Evolutionary conservation across 2,888 invertebrate species (phyloP).

Genomic region (Abrostola tripartita): DNA sequence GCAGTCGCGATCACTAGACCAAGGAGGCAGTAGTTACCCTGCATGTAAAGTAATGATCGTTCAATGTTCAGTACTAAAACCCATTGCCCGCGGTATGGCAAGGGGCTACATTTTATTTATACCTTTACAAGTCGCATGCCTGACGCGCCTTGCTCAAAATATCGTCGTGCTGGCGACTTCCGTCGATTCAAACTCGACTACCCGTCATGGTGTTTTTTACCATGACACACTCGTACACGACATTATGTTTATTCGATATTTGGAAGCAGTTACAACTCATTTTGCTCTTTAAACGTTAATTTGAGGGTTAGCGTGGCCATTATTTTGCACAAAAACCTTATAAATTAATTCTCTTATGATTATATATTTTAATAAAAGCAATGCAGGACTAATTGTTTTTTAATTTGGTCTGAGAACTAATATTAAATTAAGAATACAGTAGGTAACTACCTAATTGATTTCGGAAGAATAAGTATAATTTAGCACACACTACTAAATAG

Average conservation of each 20-base stretch:
- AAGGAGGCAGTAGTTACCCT: neutral
- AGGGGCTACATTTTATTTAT: constrained; percentile 63
- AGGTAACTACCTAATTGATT: no score
- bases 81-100: constrained; percentile 42
- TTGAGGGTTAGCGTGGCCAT: constrained; percentile 1
- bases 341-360: no score
- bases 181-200: constrained; percentile 76
- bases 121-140: constrained; percentile 70
- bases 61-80: constrained; percentile 36
- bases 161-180: constrained; percentile 83
- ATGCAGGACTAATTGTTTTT: no score
- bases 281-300: constrained; percentile 15
- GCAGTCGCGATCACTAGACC: no score
- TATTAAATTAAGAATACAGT: no score
- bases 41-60: constrained; percentile 19
- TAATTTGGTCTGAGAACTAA: no score
- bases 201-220: constrained; percentile 60
- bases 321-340: neutral
- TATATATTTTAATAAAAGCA: no score
- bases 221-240: constrained; percentile 54
- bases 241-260: constrained; percentile 27
- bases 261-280: constrained; percentile 14
- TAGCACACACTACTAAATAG: no score
- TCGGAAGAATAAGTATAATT: no score
- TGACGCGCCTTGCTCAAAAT: constrained; percentile 82